A percentile compares a stretch with the other conserved stretches of the same genome.
These are phyloP conservation scores for Lanistes nyassanus DNA, from an alignment of 1,140 invertebrate species.

Conservation along the genomic window DNA sequence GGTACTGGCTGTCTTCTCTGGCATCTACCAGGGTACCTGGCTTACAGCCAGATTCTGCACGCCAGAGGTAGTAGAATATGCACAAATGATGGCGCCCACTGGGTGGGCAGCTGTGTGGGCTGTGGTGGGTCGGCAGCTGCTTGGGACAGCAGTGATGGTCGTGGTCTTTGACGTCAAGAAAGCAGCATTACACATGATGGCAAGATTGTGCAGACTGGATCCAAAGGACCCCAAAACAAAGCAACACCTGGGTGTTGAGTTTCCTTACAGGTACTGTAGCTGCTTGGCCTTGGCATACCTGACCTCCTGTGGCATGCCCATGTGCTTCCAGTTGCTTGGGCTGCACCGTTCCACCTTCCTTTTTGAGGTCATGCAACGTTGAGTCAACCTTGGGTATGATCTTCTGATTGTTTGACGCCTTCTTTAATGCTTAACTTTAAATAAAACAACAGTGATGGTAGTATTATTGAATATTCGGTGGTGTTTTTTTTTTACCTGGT, in stretches of 20 bases:
- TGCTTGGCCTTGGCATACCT: constrained; percentile 69
- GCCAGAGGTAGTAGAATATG: constrained; percentile 42
- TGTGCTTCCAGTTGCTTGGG: constrained; percentile 78
- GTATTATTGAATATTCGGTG: no score
- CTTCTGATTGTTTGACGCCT: background rate
- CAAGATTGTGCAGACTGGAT: constrained; percentile 74
- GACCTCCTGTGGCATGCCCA: constrained; percentile 80
- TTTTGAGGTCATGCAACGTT: constrained; percentile 6
- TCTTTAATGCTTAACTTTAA: no score
- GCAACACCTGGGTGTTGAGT: constrained; percentile 72
- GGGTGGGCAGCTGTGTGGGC: constrained; percentile 76
- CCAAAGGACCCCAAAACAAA: constrained; percentile 65
- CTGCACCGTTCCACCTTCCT: constrained; percentile 73
- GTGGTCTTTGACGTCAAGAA: constrained; percentile 77
- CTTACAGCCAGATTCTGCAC: constrained; percentile 77
- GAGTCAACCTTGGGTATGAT: constrained; percentile 10
- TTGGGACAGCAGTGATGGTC: constrained; percentile 80
- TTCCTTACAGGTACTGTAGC: constrained; percentile 81
- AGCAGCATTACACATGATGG: constrained; percentile 76
- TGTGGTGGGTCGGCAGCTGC: constrained; percentile 76
- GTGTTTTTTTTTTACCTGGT: no score
- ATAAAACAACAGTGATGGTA: no score
- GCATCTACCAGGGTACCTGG: constrained; percentile 84
- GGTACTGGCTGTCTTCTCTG: constrained; percentile 80
- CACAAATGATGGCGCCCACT: constrained; percentile 78